Base-by-base conservation (phyloP, 2,797 vertebrate species). In the Cheirogaleus major region DNA sequence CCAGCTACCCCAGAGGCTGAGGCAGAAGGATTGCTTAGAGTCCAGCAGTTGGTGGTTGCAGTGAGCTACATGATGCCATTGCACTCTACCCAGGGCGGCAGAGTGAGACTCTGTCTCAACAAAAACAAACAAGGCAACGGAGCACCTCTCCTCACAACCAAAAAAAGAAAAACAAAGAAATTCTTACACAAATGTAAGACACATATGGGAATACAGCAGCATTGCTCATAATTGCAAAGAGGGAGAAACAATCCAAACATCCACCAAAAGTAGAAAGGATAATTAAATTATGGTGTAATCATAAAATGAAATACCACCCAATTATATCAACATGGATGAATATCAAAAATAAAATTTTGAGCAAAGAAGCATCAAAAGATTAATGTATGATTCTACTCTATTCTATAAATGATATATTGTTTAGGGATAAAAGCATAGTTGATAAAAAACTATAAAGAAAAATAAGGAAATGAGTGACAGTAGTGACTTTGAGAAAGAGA, bases 401-500 rank as follows among this genome's bases (percentile, higher is more conserved):
- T 38, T 93, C 38, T n/a, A 38, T 41, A 75, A 76, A 88, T 25
- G 2, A 48, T 41, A 75, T 30, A 6, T 76, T 76, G 20, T 67
- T 84, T 72, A 92, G 93, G 57, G 41, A 73, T 86, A 76, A 93
- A 92, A 95, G n/a, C 5, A 59, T 32, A 72, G 52, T 43, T 30
- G 15, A 70, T 30, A 20, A 72, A 50, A 94, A 94, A n/a, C 5
- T 25, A 41, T 23, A 50, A 63, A 85, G 25, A 76, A 88, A 67
- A 84, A 67, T 35, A 79, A 38, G 20, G 7, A 85, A 81, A 30
- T 0, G 0, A 81, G 20, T 57, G 84, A 82, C 12, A 83, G 65
- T 38, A 52, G 52, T 69, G 20, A 18, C 6, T 73, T 72, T 43
- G 63, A 65, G 23, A 79, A 69, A 83, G 41, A 9, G 10, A 95